A percentile compares a stretch with the other conserved stretches of the same genome.
Evolutionary conservation across 2,113 vertebrate species (phyloP).

Genomic region (Lycaon pictus): DNA sequence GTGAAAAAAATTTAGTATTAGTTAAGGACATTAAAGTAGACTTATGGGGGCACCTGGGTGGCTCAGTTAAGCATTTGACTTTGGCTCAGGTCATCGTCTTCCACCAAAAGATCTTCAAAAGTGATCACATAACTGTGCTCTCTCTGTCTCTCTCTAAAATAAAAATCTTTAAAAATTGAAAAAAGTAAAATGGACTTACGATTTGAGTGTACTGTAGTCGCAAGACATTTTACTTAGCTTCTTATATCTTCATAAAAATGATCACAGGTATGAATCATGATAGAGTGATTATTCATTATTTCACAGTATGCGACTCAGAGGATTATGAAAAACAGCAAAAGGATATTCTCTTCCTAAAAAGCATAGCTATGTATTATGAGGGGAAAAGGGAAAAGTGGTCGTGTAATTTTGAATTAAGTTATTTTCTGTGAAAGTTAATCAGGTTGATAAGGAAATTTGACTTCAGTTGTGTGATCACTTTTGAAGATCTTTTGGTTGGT

Average conservation of each 20-base stretch:
- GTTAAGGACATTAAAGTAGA: conserved; percentile 39
- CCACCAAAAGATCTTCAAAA: too few relatives aligned
- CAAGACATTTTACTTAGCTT: background rate
- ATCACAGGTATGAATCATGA: background rate
- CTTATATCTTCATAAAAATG: conserved; percentile 12
- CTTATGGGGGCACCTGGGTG: background rate
- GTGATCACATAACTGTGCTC: background rate
- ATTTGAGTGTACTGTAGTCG: background rate
- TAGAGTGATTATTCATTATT: conserved; percentile 30
- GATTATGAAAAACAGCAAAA: background rate
- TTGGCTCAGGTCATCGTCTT: background rate
- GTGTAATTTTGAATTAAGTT: conserved; percentile 33
- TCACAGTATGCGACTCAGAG: background rate
- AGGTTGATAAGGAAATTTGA: conserved; percentile 32
- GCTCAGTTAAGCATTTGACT: background rate
- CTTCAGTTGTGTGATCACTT: background rate
- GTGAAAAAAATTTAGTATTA: background rate
- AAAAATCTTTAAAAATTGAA: background rate
- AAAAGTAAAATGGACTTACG: background rate
- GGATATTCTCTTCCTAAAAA: background rate
- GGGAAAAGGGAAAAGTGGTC: background rate
- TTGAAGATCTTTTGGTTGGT: conserved; percentile 22
- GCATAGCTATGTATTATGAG: background rate
- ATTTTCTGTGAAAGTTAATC: background rate
- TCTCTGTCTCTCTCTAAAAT: background rate